Evolutionary conservation across 2,113 vertebrate species (phyloP).

Genomic region (Antennarius striatus): DNA sequence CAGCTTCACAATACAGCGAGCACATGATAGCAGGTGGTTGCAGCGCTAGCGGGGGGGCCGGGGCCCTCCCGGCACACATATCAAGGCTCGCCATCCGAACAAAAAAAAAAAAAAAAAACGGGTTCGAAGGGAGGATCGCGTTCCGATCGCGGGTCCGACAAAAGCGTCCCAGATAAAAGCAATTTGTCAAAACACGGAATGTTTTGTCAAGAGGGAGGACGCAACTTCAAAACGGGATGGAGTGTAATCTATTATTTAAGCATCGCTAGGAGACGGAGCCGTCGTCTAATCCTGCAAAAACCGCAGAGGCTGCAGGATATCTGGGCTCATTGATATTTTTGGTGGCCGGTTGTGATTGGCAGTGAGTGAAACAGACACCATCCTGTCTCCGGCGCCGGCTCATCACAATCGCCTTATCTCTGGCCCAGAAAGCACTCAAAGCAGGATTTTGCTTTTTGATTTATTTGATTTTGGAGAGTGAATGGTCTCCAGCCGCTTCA

Average conservation of each 20-base stretch:
- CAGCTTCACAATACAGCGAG: constrained; percentile 32
- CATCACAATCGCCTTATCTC: constrained; percentile 9
- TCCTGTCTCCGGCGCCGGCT: constrained; percentile 20
- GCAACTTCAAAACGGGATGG: constrained; percentile 12
- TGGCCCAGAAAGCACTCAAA: constrained; percentile 20
- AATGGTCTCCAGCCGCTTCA: constrained; percentile 1
- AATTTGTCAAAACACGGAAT: constrained; percentile 24
- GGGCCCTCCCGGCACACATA: constrained; percentile 1
- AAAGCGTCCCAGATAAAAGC: constrained; percentile 17
- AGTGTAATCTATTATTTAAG: constrained; percentile 4
- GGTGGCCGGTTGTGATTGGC: constrained; percentile 15
- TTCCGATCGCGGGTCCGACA: constrained; percentile 15
- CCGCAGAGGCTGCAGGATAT: not conserved
- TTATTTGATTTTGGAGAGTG: too few species aligned
- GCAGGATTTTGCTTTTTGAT: too few species aligned
- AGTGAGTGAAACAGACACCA: not conserved
- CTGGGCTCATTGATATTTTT: too few species aligned
- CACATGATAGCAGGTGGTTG: constrained; percentile 41
- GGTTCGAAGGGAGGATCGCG: not conserved
- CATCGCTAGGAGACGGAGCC: not conserved
- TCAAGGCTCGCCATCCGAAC: constrained; percentile 10
- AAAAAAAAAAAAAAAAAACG: not conserved
- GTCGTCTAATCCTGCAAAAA: constrained; percentile 28
- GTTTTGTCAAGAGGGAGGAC: constrained; percentile 22
- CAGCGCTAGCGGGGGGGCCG: not conserved